Percentiles rank a stretch among this genome's conserved stretches.
Conservation (phyloP, 2,113 vertebrate genomes). For the Cyanoramphus novaezelandiae region DNA sequence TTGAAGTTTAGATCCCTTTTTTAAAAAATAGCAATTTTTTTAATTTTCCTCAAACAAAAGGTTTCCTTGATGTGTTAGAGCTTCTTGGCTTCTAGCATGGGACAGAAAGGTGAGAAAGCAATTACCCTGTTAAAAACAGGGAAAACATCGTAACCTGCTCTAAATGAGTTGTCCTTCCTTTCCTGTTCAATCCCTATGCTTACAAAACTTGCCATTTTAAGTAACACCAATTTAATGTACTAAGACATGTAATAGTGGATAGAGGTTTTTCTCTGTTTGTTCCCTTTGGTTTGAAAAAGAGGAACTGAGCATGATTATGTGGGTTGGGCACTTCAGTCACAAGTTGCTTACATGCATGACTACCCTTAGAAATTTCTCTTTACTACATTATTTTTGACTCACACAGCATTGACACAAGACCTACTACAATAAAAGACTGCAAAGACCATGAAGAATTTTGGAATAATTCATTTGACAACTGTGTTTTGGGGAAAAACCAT, state of each 20-base stretch:
- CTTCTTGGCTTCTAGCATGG: not conserved
- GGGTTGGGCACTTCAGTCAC: conserved; percentile 40
- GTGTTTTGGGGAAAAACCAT: conserved; percentile 12
- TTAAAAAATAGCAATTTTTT: not conserved
- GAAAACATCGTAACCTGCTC: not conserved
- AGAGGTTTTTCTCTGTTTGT: not conserved
- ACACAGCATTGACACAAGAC: not conserved
- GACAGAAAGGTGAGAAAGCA: not conserved
- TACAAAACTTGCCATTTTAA: not conserved
- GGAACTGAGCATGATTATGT: conserved; percentile 31
- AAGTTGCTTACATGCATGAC: conserved; percentile 43
- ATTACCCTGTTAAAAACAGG: not conserved
- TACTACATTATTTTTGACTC: conserved; percentile 35
- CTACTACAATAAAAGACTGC: not conserved
- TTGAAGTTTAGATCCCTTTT: not conserved
- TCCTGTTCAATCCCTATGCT: not conserved
- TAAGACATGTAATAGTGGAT: not conserved
- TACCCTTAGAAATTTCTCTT: not conserved
- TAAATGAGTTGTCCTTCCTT: not conserved
- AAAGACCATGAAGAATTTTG: not conserved
- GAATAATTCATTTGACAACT: conserved; percentile 16
- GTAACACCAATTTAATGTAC: conserved; percentile 3
- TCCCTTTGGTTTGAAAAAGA: conserved; percentile 13
- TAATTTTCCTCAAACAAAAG: not conserved
- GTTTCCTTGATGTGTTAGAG: not conserved